Conservation (phyloP, 2,797 vertebrate species). For the Bradypodion pumilum region DNA sequence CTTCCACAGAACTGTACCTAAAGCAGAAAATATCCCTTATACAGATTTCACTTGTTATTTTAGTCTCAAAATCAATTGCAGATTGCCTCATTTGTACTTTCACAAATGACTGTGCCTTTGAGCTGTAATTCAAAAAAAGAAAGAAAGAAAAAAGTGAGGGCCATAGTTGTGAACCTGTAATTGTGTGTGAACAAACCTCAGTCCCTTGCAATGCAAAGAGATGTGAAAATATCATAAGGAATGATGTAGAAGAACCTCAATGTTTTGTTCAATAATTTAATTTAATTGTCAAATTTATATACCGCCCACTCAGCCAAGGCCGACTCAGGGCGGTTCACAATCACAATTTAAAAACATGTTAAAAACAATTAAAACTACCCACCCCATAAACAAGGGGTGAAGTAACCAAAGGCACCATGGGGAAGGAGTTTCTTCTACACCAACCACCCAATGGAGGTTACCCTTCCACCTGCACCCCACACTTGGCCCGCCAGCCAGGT, state of each 20-base stretch:
- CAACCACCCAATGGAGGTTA: too few species aligned
- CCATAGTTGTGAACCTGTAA: slow-evolving; percentile 8
- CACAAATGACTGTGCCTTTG: background rate
- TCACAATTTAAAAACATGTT: too few species aligned
- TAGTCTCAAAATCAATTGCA: slow-evolving; percentile 49
- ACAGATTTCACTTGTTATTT: slow-evolving; percentile 28
- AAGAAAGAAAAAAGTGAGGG: background rate
- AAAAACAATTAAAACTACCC: too few species aligned
- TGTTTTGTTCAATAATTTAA: background rate
- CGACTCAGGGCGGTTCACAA: too few species aligned
- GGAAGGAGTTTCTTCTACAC: too few species aligned
- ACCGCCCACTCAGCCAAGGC: too few species aligned
- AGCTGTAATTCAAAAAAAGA: background rate
- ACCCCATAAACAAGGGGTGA: too few species aligned
- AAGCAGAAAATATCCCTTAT: slow-evolving; percentile 28
- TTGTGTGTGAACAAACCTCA: background rate
- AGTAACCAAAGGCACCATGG: too few species aligned
- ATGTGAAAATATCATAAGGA: slow-evolving; percentile 3
- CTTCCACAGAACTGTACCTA: slow-evolving; percentile 33
- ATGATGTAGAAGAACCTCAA: background rate
- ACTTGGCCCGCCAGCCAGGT: too few species aligned
- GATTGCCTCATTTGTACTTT: slow-evolving; percentile 25
- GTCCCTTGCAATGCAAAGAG: background rate
- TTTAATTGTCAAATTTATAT: too few species aligned
- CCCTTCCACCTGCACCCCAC: too few species aligned